phyloP scores from a whole-genome alignment of 2,888 invertebrate genomes.

The Agonum fuliginosum region DNA sequence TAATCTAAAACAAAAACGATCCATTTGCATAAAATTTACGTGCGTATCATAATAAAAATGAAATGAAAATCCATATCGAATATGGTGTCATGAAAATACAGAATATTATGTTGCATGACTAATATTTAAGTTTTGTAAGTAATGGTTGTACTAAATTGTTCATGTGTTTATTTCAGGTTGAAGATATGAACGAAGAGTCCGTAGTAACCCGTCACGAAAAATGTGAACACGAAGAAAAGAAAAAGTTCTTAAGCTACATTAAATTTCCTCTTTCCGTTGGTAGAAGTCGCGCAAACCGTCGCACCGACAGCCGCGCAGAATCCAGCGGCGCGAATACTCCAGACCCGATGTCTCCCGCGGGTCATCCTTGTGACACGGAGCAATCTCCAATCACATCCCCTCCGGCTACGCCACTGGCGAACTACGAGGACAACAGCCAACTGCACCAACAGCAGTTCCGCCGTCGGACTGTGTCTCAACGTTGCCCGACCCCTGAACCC shows the following conservation, averaged over 20 bases:
- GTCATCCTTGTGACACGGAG: constrained; percentile 61
- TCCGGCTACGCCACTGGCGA: constrained; percentile 74
- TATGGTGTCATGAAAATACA: too few species aligned
- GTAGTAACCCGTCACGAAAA: constrained; percentile 84
- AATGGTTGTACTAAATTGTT: too few species aligned
- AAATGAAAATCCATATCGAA: too few species aligned
- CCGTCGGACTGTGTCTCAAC: constrained; percentile 74
- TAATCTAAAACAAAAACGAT: too few species aligned
- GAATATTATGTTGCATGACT: too few species aligned
- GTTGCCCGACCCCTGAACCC: constrained; percentile 67
- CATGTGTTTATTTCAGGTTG: constrained; percentile 76
- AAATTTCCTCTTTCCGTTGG: constrained; percentile 71
- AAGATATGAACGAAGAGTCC: constrained; percentile 87
- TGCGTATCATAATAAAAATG: too few species aligned
- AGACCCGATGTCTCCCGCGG: constrained; percentile 79
- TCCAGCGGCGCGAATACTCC: constrained; percentile 85
- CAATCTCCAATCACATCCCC: constrained; percentile 74
- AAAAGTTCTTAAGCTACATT: constrained; percentile 80
- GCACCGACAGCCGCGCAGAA: constrained; percentile 81
- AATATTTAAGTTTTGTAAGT: too few species aligned
- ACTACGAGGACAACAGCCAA: constrained; percentile 59
- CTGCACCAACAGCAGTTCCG: constrained; percentile 69
- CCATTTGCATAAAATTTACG: too few species aligned
- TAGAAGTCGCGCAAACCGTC: constrained; percentile 77
- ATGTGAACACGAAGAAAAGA: constrained; percentile 87